Conservation (phyloP, 2,797 vertebrate species). For the Alosa sapidissima region DNA sequence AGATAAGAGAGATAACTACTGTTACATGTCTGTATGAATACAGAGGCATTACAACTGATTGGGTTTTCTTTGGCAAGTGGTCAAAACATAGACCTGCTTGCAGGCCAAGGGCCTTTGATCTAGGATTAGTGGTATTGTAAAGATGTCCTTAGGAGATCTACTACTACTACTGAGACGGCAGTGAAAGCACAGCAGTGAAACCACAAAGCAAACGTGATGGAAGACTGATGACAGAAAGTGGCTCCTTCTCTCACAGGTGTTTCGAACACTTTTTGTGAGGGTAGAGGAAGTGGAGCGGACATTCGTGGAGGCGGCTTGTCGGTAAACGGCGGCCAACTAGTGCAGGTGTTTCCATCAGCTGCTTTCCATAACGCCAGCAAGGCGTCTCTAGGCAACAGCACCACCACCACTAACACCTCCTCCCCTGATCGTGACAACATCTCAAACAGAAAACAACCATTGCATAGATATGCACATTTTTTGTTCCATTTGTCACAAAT, state of each 20-base stretch:
- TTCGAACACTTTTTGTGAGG: not conserved
- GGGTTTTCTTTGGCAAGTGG: not conserved
- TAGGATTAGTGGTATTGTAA: not conserved
- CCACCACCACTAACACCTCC: not conserved
- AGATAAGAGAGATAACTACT: no score
- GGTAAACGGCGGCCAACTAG: slow-evolving; percentile 3
- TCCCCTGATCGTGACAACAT: not conserved
- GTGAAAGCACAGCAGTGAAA: not conserved
- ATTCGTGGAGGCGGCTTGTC: not conserved
- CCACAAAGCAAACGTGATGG: not conserved
- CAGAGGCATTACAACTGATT: not conserved
- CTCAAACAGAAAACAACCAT: not conserved
- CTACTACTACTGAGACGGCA: not conserved
- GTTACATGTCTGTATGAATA: not conserved
- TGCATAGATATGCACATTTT: slow-evolving; percentile 11
- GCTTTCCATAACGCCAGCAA: slow-evolving; percentile 24
- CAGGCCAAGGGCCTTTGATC: not conserved
- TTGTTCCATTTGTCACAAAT: not conserved
- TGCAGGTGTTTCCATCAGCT: slow-evolving; percentile 26
- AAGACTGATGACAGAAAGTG: not conserved
- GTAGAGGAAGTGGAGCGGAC: not conserved
- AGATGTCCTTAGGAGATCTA: not conserved
- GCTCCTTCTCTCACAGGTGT: not conserved
- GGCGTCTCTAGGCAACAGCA: not conserved
- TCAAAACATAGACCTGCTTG: not conserved